Percentiles rank a stretch among this genome's conserved stretches.
Conservation (phyloP, 1,140 invertebrate genomes). For the Onthophagus taurus region DNA sequence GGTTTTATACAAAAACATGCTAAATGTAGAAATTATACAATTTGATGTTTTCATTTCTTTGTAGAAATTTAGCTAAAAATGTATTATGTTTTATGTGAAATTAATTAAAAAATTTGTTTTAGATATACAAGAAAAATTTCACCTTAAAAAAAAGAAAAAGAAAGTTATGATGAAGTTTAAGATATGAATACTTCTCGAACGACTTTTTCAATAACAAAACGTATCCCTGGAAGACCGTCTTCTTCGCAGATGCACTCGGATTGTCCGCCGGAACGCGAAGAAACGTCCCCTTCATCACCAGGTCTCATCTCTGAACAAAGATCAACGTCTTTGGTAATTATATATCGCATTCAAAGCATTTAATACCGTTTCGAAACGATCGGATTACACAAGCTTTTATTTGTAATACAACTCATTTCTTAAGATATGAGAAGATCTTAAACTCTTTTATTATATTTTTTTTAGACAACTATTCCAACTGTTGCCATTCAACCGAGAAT, state of each 20-base stretch:
- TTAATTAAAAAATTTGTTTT: no score
- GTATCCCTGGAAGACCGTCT: no score
- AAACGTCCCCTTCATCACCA: neutral
- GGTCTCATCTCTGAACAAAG: neutral
- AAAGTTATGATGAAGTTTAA: no score
- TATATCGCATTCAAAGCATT: neutral
- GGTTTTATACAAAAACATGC: no score
- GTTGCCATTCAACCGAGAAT: slow-evolving; percentile 29
- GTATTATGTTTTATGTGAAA: no score
- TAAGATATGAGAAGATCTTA: neutral
- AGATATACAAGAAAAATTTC: no score
- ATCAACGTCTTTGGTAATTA: slow-evolving; percentile 7
- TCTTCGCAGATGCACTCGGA: slow-evolving; percentile 6
- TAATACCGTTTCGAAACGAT: neutral
- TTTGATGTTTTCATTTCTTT: no score
- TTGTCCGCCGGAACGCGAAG: neutral
- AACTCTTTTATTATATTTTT: neutral
- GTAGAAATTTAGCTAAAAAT: no score
- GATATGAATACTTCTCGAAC: no score
- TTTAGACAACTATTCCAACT: neutral
- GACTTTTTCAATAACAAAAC: no score
- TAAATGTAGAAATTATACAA: no score
- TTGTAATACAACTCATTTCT: neutral
- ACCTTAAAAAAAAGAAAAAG: no score
- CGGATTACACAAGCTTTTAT: neutral